These are phyloP conservation scores for Pollimyrus isidori DNA, from an alignment of 2,113 vertebrate genomes.

Conservation along the genomic window DNA sequence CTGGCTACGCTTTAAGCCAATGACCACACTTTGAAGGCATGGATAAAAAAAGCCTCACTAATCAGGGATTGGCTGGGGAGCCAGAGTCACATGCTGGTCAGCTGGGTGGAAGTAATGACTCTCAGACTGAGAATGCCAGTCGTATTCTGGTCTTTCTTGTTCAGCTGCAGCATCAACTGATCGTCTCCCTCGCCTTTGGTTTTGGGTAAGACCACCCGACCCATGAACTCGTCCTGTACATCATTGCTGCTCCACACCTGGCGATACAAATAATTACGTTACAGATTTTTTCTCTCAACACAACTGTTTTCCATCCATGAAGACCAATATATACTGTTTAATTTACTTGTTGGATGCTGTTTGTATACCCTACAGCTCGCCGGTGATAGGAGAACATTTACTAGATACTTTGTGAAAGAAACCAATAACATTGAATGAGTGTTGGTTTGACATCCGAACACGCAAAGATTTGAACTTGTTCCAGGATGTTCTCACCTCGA, in stretches of 20 bases:
- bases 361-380: not conserved
- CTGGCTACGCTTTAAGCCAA: not conserved
- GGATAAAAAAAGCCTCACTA: not conserved
- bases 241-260: constrained; percentile 81
- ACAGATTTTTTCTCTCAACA: not conserved
- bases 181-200: constrained; percentile 51
- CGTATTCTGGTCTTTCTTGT: constrained; percentile 51
- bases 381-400: not conserved
- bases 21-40: not conserved
- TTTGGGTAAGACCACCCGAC: constrained; percentile 73
- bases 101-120: constrained; percentile 66
- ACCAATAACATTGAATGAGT: not conserved
- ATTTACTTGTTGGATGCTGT: not conserved
- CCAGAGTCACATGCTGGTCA: constrained; percentile 71
- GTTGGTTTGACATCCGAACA: not conserved
- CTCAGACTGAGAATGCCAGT: constrained; percentile 71
- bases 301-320: not conserved
- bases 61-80: not conserved
- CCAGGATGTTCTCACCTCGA: constrained; percentile 65
- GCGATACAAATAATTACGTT: not conserved
- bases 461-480: not conserved
- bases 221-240: constrained; percentile 74
- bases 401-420: not conserved
- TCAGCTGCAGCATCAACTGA: constrained; percentile 67
- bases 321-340: not conserved